phyloP scores from a whole-genome alignment of 2,888 invertebrate species.

The Tricholauxania praeusta region DNA sequence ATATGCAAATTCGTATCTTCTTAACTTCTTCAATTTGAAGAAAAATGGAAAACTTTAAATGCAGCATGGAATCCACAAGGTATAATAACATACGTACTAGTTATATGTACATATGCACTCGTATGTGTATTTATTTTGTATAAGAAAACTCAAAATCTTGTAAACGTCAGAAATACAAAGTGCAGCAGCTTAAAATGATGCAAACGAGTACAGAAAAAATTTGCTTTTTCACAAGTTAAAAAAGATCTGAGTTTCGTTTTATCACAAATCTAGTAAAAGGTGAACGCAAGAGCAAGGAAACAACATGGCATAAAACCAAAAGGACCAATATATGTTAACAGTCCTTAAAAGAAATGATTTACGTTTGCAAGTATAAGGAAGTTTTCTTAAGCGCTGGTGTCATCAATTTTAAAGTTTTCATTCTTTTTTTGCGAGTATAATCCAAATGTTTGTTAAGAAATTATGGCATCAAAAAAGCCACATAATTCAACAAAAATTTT shows the following conservation, averaged over 20 bases:
- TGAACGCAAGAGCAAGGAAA: background rate
- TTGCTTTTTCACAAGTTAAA: constrained; percentile 22
- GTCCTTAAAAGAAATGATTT: background rate
- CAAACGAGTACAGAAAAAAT: no score
- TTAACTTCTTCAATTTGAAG: constrained; percentile 7
- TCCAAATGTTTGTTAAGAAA: no score
- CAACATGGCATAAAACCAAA: background rate
- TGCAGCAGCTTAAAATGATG: no score
- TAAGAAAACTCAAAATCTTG: no score
- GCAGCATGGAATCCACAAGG: background rate
- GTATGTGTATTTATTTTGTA: no score
- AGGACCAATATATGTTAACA: background rate
- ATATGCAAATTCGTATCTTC: constrained; percentile 32
- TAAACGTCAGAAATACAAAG: no score
- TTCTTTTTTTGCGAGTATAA: no score
- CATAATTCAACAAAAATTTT: no score
- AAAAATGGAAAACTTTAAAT: constrained; percentile 2
- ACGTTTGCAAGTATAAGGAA: background rate
- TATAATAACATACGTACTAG: no score
- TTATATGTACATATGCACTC: no score
- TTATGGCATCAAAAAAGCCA: no score
- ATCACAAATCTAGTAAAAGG: constrained; percentile 15
- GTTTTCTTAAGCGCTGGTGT: background rate
- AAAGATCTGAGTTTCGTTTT: constrained; percentile 26
- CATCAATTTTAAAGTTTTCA: constrained; percentile 5